Percentiles rank a stretch among this genome's conserved stretches.
These are phyloP conservation scores for Subanguina moxae DNA, from an alignment of 1,140 invertebrate genomes.

Conservation along the genomic window DNA sequence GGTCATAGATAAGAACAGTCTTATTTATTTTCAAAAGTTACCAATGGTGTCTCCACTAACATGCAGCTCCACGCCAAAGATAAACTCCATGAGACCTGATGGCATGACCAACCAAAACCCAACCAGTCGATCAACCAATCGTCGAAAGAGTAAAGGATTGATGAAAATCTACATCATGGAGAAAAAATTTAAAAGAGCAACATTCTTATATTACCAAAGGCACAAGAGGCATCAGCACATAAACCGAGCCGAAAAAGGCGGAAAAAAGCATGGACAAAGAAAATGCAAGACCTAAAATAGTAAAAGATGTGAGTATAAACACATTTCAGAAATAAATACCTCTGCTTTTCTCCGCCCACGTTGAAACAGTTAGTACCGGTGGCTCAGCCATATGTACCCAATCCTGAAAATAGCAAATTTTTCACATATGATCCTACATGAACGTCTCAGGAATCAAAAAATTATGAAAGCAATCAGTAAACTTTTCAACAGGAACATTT, in stretches of 20 bases:
- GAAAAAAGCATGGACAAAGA: constrained; percentile 14
- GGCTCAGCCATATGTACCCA: constrained; percentile 36
- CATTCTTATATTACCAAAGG: constrained; percentile 20
- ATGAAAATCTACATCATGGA: constrained; percentile 14
- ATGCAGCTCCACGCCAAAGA: constrained; percentile 70
- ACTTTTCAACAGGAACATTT: too few relatives aligned
- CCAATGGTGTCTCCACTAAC: constrained; percentile 73
- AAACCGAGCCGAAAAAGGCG: constrained; percentile 49
- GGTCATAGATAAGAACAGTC: too few relatives aligned
- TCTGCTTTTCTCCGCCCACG: constrained; percentile 16
- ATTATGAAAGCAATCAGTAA: too few relatives aligned
- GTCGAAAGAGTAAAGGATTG: constrained; percentile 33
- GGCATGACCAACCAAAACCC: constrained; percentile 52
- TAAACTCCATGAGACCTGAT: constrained; percentile 66
- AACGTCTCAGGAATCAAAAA: too few relatives aligned
- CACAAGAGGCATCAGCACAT: constrained; percentile 44
- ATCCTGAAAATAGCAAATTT: too few relatives aligned
- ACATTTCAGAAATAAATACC: too few relatives aligned
- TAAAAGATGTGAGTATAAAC: too few relatives aligned
- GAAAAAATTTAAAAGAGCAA: background rate
- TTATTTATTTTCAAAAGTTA: background rate
- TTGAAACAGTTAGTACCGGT: constrained; percentile 30
- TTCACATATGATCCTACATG: too few relatives aligned
- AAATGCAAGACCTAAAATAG: too few relatives aligned
- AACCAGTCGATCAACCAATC: constrained; percentile 47